Evolutionary conservation across 2,888 invertebrate genomes (phyloP).

Genomic region (Cantharis lateralis): DNA sequence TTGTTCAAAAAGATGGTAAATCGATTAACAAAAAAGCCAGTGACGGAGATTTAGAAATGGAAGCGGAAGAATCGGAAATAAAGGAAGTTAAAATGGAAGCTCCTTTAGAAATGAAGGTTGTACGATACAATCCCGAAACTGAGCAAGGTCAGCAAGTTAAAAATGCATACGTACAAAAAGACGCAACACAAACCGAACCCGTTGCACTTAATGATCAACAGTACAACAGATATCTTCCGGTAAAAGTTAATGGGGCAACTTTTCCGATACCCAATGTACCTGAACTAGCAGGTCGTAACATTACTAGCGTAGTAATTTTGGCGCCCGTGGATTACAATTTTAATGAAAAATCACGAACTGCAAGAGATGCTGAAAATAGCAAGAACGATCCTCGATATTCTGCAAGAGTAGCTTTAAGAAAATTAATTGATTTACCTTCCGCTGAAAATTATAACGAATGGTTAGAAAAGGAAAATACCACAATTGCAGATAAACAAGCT

Average conservation of each 20-base stretch:
- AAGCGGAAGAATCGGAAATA: constrained; percentile 65
- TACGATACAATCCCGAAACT: constrained; percentile 78
- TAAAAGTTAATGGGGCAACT: constrained; percentile 83
- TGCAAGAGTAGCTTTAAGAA: constrained; percentile 72
- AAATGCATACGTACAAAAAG: constrained; percentile 71
- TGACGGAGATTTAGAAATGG: constrained; percentile 59
- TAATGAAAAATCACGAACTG: constrained; percentile 57
- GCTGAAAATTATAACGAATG: constrained; percentile 79
- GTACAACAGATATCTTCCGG: constrained; percentile 82
- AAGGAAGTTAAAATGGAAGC: constrained; percentile 54
- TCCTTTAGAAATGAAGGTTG: constrained; percentile 82
- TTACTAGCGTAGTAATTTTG: constrained; percentile 84
- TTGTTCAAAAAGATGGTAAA: constrained; percentile 68
- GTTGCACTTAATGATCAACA: constrained; percentile 74
- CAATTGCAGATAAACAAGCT: constrained; percentile 76
- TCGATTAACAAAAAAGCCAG: constrained; percentile 53
- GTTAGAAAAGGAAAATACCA: constrained; percentile 77
- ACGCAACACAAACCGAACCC: constrained; percentile 75
- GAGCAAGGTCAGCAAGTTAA: constrained; percentile 73
- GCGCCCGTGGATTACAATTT: constrained; percentile 80
- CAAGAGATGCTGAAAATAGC: constrained; percentile 51
- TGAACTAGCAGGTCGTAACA: constrained; percentile 73
- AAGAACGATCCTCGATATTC: constrained; percentile 40
- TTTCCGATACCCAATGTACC: constrained; percentile 82
- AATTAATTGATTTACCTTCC: constrained; percentile 74